Percentiles rank a stretch among this genome's conserved stretches.
These are phyloP conservation scores for Tetragonula clypearis DNA, from an alignment of 1,140 invertebrate genomes.

Conservation along the genomic window DNA sequence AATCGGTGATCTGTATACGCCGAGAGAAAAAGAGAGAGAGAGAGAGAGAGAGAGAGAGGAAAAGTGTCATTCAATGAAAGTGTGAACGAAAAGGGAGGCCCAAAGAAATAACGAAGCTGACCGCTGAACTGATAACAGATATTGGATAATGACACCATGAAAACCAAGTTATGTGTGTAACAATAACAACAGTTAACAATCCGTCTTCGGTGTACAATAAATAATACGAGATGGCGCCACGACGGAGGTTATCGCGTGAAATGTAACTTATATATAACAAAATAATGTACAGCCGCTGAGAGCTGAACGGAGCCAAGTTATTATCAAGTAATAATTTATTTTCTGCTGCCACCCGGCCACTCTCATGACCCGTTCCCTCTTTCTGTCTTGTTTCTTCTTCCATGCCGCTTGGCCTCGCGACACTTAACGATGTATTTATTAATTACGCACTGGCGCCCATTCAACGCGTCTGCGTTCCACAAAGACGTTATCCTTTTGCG, in stretches of 20 bases:
- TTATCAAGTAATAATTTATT: conserved; percentile 72
- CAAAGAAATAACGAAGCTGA: conserved; percentile 15
- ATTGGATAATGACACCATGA: conserved; percentile 54
- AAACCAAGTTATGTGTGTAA: conserved; percentile 41
- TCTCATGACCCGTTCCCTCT: conserved; percentile 46
- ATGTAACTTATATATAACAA: conserved; percentile 70
- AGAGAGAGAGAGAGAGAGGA: neutral
- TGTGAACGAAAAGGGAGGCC: conserved; percentile 3
- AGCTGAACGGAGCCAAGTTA: conserved; percentile 60
- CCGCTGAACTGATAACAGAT: conserved; percentile 52
- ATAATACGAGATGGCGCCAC: conserved; percentile 72
- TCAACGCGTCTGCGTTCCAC: conserved; percentile 47
- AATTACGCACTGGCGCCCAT: conserved; percentile 62
- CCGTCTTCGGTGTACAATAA: conserved; percentile 58
- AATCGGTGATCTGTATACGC: neutral
- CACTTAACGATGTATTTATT: conserved; percentile 66
- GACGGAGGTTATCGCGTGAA: conserved; percentile 72
- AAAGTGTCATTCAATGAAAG: neutral
- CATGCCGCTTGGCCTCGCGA: conserved; percentile 36
- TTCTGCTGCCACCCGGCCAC: conserved; percentile 48
- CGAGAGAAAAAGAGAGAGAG: too few species aligned
- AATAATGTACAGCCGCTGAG: conserved; percentile 58
- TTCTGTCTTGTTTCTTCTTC: conserved; percentile 39
- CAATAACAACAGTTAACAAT: conserved; percentile 57
- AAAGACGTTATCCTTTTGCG: conserved; percentile 38